Percentiles rank a stretch among this genome's conserved stretches.
Evolutionary conservation across 2,888 invertebrate genomes (phyloP).

Genomic region (Cyclophora punctaria): DNA sequence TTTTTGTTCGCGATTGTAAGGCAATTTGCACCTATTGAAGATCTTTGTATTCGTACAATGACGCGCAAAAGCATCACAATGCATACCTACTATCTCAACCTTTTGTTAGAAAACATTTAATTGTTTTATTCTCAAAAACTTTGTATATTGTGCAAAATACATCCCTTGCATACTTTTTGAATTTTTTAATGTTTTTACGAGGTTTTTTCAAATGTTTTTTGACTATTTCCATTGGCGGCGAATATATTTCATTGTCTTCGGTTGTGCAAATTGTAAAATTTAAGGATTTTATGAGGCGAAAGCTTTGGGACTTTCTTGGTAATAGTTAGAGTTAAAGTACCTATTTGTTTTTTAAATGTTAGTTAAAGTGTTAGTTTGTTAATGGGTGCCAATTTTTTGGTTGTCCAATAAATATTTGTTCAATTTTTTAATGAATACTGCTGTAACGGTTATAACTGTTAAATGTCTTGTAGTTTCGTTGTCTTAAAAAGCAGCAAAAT

Average conservation of each 20-base stretch:
- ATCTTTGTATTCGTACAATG: no score
- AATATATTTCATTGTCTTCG: conserved; percentile 21
- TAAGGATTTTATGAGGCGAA: conserved; percentile 45
- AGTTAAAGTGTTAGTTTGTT: conserved; percentile 12
- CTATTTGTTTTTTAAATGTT: no score
- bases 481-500: no score
- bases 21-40: no score
- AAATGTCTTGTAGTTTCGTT: no score
- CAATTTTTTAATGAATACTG: neutral
- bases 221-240: conserved; percentile 21
- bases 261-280: conserved; percentile 40
- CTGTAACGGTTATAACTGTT: neutral
- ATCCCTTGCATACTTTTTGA: conserved; percentile 21
- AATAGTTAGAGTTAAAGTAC: conserved; percentile 7
- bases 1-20: no score
- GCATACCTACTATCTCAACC: no score
- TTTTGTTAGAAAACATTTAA: conserved; percentile 3
- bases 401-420: neutral
- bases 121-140: conserved; percentile 28
- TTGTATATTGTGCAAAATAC: conserved; percentile 28
- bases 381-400: neutral
- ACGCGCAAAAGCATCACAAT: no score
- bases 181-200: conserved; percentile 24
- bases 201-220: conserved; percentile 6
- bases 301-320: conserved; percentile 30